Evolutionary conservation across 2,888 invertebrate species (phyloP).

Genomic region (Ectropis crepuscularia): DNA sequence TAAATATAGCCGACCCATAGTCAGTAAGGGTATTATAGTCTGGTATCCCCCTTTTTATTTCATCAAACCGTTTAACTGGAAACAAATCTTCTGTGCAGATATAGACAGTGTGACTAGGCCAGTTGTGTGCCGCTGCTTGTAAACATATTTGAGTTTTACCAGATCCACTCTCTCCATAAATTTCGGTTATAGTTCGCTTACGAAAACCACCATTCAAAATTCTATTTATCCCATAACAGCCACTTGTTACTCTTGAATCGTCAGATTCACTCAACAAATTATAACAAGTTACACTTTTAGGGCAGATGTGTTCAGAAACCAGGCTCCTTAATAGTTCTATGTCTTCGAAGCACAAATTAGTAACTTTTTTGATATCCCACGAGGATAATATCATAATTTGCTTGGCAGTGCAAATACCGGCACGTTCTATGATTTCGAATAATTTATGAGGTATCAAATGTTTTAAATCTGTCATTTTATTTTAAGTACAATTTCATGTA

Average conservation of each 20-base stretch:
- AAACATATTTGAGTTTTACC: slow-evolving; percentile 93
- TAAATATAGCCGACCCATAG: slow-evolving; percentile 69
- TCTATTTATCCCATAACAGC: slow-evolving; percentile 85
- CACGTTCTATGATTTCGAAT: slow-evolving; percentile 63
- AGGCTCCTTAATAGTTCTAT: slow-evolving; percentile 62
- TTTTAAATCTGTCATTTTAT: slow-evolving; percentile 37
- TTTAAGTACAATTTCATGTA: neutral
- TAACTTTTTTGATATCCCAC: slow-evolving; percentile 69
- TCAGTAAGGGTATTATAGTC: slow-evolving; percentile 46
- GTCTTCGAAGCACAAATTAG: slow-evolving; percentile 65
- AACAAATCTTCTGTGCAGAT: slow-evolving; percentile 91
- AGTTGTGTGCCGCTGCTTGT: slow-evolving; percentile 88
- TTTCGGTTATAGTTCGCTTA: slow-evolving; percentile 88
- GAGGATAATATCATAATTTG: slow-evolving; percentile 64
- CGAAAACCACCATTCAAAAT: slow-evolving; percentile 88
- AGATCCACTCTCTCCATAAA: slow-evolving; percentile 91
- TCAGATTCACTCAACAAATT: slow-evolving; percentile 48
- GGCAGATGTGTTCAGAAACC: slow-evolving; percentile 55
- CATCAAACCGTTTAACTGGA: slow-evolving; percentile 73
- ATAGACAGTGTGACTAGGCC: slow-evolving; percentile 86
- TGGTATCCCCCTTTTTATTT: slow-evolving; percentile 58
- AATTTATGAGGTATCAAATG: slow-evolving; percentile 58
- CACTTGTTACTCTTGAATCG: slow-evolving; percentile 68
- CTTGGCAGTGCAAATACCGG: slow-evolving; percentile 63
- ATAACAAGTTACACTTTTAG: slow-evolving; percentile 50